Conservation (phyloP, 2,888 invertebrate species). For the Pseudococcus longispinus region DNA sequence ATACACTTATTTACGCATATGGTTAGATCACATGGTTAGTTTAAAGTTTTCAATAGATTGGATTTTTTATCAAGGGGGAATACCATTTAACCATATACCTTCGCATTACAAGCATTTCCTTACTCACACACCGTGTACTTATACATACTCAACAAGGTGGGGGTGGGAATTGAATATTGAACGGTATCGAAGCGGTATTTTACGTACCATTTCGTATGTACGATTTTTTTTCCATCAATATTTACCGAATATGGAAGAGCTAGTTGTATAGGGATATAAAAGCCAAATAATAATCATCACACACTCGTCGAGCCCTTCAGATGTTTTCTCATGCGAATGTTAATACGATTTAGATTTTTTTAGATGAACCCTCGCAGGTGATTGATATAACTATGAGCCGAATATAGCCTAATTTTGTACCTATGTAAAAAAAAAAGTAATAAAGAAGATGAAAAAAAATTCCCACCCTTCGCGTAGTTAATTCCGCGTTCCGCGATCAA, state of each 20-base stretch:
- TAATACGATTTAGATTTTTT: slow-evolving; percentile 5
- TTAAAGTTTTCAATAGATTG: background rate
- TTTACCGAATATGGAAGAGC: background rate
- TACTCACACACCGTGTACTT: background rate
- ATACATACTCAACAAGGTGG: background rate
- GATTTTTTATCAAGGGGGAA: background rate
- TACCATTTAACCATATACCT: background rate
- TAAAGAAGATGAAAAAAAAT: background rate
- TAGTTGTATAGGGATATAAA: background rate
- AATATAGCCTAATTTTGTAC: background rate
- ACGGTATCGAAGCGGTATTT: background rate
- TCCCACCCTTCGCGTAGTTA: background rate
- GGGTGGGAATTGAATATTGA: background rate
- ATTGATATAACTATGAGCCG: background rate
- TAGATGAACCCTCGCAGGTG: slow-evolving; percentile 17
- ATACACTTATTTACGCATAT: background rate
- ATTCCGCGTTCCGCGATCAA: background rate
- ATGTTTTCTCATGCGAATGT: slow-evolving; percentile 31
- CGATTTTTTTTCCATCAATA: background rate
- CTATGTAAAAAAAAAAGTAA: background rate
- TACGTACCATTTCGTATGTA: background rate
- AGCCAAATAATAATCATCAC: slow-evolving; percentile 8
- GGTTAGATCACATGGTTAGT: background rate
- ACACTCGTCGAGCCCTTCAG: background rate
- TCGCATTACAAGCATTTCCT: background rate